These are phyloP conservation scores for Sapajus apella DNA, from an alignment of 2,113 vertebrate species.

Conservation along the genomic window DNA sequence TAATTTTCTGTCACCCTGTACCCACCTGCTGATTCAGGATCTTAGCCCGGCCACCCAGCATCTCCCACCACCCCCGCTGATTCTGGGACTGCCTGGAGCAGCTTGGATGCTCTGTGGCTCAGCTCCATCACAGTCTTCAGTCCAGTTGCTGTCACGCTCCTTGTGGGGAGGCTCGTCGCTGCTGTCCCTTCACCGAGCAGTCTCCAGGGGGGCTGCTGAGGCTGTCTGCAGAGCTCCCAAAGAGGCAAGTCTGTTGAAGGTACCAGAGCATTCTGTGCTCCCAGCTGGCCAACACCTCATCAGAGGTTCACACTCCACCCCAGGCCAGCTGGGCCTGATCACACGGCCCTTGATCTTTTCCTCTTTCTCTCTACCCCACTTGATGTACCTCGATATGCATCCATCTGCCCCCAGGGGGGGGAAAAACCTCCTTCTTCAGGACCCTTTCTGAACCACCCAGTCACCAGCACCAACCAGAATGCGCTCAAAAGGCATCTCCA, in stretches of 20 bases:
- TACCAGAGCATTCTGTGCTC: neutral
- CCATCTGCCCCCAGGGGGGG: too few relatives aligned
- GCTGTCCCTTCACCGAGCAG: neutral
- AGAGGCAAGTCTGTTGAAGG: neutral
- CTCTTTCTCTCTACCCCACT: neutral
- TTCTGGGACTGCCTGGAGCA: neutral
- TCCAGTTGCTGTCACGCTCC: neutral
- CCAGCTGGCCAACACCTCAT: neutral
- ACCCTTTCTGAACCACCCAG: neutral
- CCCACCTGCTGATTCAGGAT: neutral
- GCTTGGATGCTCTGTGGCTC: neutral
- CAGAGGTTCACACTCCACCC: neutral
- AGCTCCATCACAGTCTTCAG: neutral
- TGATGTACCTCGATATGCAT: accelerated
- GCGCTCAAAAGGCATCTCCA: too few relatives aligned
- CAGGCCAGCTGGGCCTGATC: neutral
- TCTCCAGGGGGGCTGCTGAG: too few relatives aligned
- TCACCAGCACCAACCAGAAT: neutral
- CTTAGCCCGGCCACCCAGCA: accelerated
- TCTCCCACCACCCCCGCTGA: neutral
- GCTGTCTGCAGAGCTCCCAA: neutral
- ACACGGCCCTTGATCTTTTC: neutral
- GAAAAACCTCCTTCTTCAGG: neutral
- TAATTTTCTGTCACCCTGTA: neutral
- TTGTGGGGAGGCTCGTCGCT: neutral